These are phyloP conservation scores for Sinotaia quadrata DNA, from an alignment of 2,888 invertebrate genomes.

Conservation along the genomic window DNA sequence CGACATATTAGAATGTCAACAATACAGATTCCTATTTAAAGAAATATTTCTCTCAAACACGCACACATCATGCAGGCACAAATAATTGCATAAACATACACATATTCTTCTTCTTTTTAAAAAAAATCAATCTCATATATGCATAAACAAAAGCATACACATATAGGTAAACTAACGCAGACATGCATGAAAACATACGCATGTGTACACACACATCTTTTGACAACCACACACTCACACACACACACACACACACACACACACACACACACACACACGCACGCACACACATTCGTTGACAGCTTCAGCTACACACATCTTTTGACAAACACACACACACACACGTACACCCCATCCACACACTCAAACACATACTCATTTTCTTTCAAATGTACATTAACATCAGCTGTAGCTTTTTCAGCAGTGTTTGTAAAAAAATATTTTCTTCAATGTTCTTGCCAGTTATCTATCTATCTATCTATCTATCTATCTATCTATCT, in stretches of 20 bases:
- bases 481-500: neutral
- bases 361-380: constrained; percentile 3
- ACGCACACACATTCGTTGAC: neutral
- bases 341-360: neutral
- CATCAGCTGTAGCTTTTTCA: neutral
- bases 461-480: neutral
- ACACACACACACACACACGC: constrained; percentile 5
- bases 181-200: constrained; percentile 4
- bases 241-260: no score
- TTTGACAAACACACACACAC: neutral
- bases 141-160: neutral
- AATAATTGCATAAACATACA: no score
- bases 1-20: no score
- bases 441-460: neutral
- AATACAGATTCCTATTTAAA: no score
- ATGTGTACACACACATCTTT: neutral
- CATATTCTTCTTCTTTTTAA: no score
- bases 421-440: no score
- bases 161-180: neutral
- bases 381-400: no score
- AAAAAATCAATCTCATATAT: neutral
- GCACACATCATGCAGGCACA: no score
- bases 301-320: neutral
- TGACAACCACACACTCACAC: neutral
- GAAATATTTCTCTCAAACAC: neutral